Evolutionary conservation across 1,140 invertebrate species (phyloP).

Genomic region (Drosophila pandora): DNA sequence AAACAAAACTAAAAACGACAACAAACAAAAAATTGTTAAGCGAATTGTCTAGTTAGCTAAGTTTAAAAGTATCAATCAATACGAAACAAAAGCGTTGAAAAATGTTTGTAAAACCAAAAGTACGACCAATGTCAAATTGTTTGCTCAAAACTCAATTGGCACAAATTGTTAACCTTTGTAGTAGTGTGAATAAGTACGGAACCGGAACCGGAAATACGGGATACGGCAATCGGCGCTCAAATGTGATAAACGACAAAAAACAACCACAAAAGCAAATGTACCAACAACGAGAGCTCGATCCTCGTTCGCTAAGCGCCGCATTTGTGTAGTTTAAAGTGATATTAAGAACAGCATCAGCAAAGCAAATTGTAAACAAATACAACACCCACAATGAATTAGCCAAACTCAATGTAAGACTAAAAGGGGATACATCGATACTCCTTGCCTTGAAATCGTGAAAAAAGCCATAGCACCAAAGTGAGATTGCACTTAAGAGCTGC

Average conservation of each 20-base stretch:
- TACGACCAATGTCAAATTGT: slow-evolving; percentile 75
- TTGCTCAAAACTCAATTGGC: slow-evolving; percentile 73
- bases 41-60: slow-evolving; percentile 80
- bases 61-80: slow-evolving; percentile 53
- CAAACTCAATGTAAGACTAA: slow-evolving; percentile 26
- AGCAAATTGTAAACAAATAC: slow-evolving; percentile 51
- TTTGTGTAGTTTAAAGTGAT: slow-evolving; percentile 80
- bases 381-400: slow-evolving; percentile 23
- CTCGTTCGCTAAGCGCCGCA: slow-evolving; percentile 64
- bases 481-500: not conserved
- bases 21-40: slow-evolving; percentile 72
- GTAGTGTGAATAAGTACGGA: slow-evolving; percentile 66
- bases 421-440: not conserved
- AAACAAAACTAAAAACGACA: slow-evolving; percentile 22
- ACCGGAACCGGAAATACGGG: slow-evolving; percentile 21
- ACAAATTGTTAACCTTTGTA: slow-evolving; percentile 81
- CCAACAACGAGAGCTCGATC: slow-evolving; percentile 55
- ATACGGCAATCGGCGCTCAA: slow-evolving; percentile 62
- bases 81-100: slow-evolving; percentile 41
- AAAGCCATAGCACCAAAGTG: not conserved
- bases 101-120: slow-evolving; percentile 68
- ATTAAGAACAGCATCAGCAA: slow-evolving; percentile 56
- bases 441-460: slow-evolving; percentile 3
- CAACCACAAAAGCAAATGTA: slow-evolving; percentile 67
- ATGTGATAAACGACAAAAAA: slow-evolving; percentile 68